These are phyloP conservation scores for Geothlypis trichas DNA, from an alignment of 2,113 vertebrate species.

Conservation along the genomic window DNA sequence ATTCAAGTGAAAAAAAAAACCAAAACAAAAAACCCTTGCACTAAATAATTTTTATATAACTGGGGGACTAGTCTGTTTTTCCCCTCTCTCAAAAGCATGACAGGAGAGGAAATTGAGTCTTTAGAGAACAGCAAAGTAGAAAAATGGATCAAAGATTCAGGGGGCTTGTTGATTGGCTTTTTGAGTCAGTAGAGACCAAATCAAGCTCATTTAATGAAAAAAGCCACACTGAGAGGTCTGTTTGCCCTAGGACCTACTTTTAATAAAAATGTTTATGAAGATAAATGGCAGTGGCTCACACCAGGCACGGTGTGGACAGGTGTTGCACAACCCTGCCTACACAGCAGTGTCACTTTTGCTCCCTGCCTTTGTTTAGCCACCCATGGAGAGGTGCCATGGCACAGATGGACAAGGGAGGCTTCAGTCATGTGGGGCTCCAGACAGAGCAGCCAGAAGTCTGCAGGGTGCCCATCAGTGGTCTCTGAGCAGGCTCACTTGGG, in stretches of 20 bases:
- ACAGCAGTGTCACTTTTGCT: fast-evolving
- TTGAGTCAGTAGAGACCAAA: neutral
- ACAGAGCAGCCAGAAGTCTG: neutral
- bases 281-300: neutral
- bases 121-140: constrained; percentile 48
- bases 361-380: neutral
- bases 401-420: fast-evolving
- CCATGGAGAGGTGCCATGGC: fast-evolving
- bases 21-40: neutral
- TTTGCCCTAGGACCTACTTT: neutral
- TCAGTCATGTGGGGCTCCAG: fast-evolving
- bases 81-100: neutral
- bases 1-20: constrained; percentile 45
- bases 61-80: neutral
- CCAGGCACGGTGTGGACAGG: neutral
- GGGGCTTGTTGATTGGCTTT: neutral
- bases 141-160: constrained; percentile 63
- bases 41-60: constrained; percentile 58
- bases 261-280: neutral
- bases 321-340: neutral
- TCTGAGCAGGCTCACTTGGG: neutral
- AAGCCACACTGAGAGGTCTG: neutral
- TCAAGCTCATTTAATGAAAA: neutral
- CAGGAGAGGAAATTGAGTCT: constrained; percentile 58
- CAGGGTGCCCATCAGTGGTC: fast-evolving